Percentiles rank a stretch among this genome's conserved stretches.
phyloP scores from a whole-genome alignment of 2,888 invertebrate species.

The Cheilosia vernalis region DNA sequence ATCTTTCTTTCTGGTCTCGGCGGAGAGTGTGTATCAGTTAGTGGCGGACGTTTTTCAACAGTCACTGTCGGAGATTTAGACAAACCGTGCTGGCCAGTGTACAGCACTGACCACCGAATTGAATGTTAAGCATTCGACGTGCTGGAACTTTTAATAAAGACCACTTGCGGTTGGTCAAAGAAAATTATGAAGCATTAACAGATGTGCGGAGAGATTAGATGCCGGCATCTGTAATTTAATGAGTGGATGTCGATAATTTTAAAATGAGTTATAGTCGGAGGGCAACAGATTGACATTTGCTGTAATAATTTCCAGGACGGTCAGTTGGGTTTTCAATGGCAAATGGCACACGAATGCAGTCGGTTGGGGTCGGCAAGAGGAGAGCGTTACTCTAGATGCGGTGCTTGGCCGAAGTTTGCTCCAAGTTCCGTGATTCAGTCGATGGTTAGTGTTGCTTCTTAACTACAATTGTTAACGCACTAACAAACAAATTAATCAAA shows the following conservation, averaged over 20 bases:
- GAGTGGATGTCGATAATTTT: conserved; percentile 46
- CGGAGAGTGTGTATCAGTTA: conserved; percentile 45
- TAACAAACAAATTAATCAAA: too few species aligned
- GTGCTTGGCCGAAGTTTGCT: too few species aligned
- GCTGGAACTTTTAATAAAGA: conserved; percentile 46
- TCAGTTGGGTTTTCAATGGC: neutral
- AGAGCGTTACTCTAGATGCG: too few species aligned
- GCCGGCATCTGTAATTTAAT: conserved; percentile 53
- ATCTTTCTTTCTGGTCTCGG: conserved; percentile 41
- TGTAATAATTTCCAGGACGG: neutral
- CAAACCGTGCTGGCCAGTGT: conserved; percentile 16
- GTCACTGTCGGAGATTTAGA: conserved; percentile 50
- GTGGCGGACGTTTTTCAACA: conserved; percentile 53
- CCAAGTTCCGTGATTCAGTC: too few species aligned
- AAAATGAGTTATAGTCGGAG: conserved; percentile 35
- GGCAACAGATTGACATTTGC: conserved; percentile 31
- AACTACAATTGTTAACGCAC: too few species aligned
- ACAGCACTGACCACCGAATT: conserved; percentile 43
- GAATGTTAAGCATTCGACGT: conserved; percentile 61
- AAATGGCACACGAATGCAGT: neutral
- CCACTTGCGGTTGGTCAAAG: conserved; percentile 5
- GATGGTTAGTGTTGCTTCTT: too few species aligned
- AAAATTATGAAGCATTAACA: conserved; percentile 64
- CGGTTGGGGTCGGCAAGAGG: neutral
- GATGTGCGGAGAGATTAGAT: conserved; percentile 49